Percentiles rank a stretch among this genome's conserved stretches.
Conservation (phyloP, 2,888 invertebrate genomes). For the Drosophila kokeensis region DNA sequence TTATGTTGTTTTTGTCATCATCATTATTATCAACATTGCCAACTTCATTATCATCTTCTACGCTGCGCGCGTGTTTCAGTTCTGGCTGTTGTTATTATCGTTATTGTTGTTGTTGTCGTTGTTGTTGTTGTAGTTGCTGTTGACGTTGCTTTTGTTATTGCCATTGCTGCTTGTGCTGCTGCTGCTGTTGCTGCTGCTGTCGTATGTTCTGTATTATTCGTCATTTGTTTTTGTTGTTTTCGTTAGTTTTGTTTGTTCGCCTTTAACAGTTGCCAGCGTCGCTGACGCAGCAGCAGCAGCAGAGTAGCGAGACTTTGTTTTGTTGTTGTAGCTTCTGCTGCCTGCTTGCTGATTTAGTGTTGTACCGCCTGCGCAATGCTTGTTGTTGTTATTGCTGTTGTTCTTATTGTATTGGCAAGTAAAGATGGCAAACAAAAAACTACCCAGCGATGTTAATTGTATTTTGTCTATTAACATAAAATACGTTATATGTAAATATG, state of each 20-base stretch:
- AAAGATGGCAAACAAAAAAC: conserved; percentile 60
- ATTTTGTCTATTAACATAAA: conserved; percentile 79
- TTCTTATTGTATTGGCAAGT: conserved; percentile 30
- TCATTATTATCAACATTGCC: conserved; percentile 74
- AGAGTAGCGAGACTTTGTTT: conserved; percentile 37
- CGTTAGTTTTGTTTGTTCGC: conserved; percentile 70
- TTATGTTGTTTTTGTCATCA: conserved; percentile 75
- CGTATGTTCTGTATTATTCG: conserved; percentile 68
- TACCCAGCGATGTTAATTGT: conserved; percentile 74
- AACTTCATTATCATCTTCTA: conserved; percentile 69
- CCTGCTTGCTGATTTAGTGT: conserved; percentile 39
- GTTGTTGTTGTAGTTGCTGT: conserved; percentile 45
- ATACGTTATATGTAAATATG: conserved; percentile 25
- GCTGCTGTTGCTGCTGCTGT: conserved; percentile 50
- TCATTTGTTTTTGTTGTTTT: conserved; percentile 71
- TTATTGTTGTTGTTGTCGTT: conserved; percentile 28
- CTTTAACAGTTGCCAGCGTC: conserved; percentile 61
- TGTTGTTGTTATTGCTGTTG: conserved; percentile 42
- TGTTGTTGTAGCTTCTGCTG: conserved; percentile 43
- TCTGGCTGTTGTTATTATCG: conserved; percentile 53
- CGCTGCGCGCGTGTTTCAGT: conserved; percentile 74
- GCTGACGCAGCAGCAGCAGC: conserved; percentile 56
- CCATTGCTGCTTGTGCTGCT: conserved; percentile 35
- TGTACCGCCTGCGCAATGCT: conserved; percentile 57
- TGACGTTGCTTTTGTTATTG: conserved; percentile 47